Evolutionary conservation across 2,797 vertebrate species (phyloP), one percentile per base, ranked within the genome.

Genomic region (Tarsius wallacei): DNA sequence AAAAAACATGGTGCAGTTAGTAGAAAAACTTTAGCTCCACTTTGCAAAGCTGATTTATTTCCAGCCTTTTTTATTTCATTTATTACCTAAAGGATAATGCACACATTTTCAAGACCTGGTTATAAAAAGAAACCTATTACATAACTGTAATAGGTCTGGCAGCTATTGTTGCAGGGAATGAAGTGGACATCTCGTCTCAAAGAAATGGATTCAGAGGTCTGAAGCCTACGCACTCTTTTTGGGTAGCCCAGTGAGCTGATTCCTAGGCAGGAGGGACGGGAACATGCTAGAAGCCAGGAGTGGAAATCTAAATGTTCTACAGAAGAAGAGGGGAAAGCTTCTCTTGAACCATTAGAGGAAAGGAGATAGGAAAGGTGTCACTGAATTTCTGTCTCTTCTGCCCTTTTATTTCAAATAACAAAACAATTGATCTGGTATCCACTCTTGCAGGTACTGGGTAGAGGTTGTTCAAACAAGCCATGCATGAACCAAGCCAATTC

Each of bases 21-120:
- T 61, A 92, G 77, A 94, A 96, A 96, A 88, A 61, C 74, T 82
- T 93, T 57, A 59, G 85, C 14, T 55, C 73, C 53, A 85, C 76
- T 97, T 96, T 87, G 82, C 91, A 96, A 97, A 91, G 90, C 83
- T 31, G 57, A 97, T 97, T 96, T 97, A 94, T 97, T 96, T 89
- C 86, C 91, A 91, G 94, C 66, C 59, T 77, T 76, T 91, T 93
- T 94, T 24, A 96, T 97, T 97, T 95, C 95, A 93, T 89, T 97
- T 96, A 96, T 96, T 97, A 96, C 96, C 97, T 97, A 96, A 96
- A 97, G 92, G 89, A 96, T 97, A 98, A 97, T 94, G 94, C 95
- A 97, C 91, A 96, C 94, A 93, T 96, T 96, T 94, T 94, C 78
- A 94, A 91, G 95, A 94, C 61, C 47, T 61, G 74, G 93, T 89